These are phyloP conservation scores for Chrysolophus pictus DNA, from an alignment of 2,797 vertebrate genomes.

Conservation along the genomic window DNA sequence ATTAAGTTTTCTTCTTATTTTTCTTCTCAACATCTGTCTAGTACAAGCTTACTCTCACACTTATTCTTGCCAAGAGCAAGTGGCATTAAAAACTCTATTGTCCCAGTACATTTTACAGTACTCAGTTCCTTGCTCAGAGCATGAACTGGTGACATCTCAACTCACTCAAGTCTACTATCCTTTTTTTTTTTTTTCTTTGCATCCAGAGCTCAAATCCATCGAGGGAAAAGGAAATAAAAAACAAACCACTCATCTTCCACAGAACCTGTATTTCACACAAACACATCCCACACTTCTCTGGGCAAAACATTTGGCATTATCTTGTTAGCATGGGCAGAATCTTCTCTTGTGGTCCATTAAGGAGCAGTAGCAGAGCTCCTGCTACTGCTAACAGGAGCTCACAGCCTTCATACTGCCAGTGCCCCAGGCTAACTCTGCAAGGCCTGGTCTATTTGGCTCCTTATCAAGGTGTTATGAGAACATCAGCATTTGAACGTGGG, in stretches of 20 bases:
- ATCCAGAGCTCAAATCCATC: neutral
- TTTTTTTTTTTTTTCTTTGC: neutral
- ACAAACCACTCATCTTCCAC: neutral
- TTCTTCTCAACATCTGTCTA: neutral
- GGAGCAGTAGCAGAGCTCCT: neutral
- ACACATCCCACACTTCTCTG: neutral
- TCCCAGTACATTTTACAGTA: neutral
- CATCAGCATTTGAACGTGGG: fast-evolving
- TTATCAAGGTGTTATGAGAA: neutral
- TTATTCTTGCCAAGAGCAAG: neutral
- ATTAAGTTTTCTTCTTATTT: neutral
- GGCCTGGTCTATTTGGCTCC: neutral
- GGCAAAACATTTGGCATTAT: neutral
- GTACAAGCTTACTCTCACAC: neutral
- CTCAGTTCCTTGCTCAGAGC: neutral
- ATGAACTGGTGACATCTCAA: neutral
- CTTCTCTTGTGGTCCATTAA: neutral
- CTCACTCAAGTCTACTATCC: neutral
- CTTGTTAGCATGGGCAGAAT: neutral
- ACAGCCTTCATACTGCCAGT: fast-evolving
- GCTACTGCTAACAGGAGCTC: neutral
- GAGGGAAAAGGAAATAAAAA: neutral
- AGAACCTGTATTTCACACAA: neutral
- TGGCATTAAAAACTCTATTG: neutral
- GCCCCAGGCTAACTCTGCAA: no score